A percentile compares a stretch with the other conserved stretches of the same genome.
These are phyloP conservation scores for Ramphastos sulfuratus DNA, from an alignment of 2,113 vertebrate genomes.

Conservation along the genomic window DNA sequence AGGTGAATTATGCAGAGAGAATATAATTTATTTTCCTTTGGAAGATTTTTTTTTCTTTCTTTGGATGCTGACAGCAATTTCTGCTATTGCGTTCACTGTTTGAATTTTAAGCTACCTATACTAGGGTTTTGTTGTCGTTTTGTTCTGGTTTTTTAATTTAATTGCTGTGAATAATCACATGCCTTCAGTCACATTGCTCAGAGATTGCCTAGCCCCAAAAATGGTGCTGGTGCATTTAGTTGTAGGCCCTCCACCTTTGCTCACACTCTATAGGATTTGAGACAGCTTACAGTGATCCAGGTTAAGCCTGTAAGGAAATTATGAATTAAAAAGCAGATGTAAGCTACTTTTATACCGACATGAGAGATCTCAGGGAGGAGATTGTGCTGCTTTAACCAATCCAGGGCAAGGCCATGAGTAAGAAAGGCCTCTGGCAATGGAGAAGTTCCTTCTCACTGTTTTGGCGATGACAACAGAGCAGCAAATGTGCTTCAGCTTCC, in stretches of 20 bases:
- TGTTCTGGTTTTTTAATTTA: background rate
- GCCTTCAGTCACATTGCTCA: background rate
- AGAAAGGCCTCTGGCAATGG: background rate
- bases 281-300: slow-evolving; percentile 24
- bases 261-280: background rate
- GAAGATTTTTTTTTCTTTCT: background rate
- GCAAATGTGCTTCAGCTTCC: too few relatives aligned
- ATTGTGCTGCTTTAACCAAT: background rate
- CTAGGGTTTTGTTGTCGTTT: too few relatives aligned
- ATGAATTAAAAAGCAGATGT: slow-evolving; percentile 42
- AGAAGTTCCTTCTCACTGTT: background rate
- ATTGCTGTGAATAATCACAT: background rate
- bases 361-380: background rate
- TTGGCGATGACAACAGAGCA: too few relatives aligned
- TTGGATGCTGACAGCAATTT: background rate
- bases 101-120: background rate
- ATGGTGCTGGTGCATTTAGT: background rate
- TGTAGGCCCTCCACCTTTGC: rapidly evolving
- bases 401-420: background rate
- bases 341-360: slow-evolving; percentile 16
- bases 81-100: background rate
- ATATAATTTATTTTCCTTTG: background rate
- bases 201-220: background rate
- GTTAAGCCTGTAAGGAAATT: slow-evolving; percentile 38
- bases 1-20: background rate